Percentiles rank a stretch among this genome's conserved stretches.
These are phyloP conservation scores for Rhizoglyphus robini DNA, from an alignment of 1,140 invertebrate species.

Conservation along the genomic window DNA sequence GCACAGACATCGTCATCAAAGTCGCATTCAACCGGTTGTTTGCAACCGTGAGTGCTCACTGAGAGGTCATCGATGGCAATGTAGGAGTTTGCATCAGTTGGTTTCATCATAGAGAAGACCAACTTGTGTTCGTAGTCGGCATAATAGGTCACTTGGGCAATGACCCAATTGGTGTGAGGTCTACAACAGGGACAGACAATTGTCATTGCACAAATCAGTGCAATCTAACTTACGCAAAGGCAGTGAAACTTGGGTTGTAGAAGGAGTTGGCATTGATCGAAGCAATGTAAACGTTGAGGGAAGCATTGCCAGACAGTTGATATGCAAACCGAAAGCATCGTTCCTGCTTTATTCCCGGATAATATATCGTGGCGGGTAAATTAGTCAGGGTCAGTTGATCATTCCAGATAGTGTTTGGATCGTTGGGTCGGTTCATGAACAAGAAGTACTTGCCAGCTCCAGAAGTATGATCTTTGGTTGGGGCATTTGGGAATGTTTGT, in stretches of 20 bases:
- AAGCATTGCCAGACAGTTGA: neutral
- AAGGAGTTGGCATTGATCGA: neutral
- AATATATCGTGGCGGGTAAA: neutral
- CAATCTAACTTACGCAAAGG: neutral
- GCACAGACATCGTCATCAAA: slow-evolving; percentile 15
- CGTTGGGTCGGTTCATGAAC: slow-evolving; percentile 6
- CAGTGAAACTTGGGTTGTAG: neutral
- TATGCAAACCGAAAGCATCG: neutral
- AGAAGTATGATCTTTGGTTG: slow-evolving; percentile 2
- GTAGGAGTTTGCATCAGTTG: neutral
- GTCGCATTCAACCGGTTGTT: slow-evolving; percentile 8
- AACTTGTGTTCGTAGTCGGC: slow-evolving; percentile 14
- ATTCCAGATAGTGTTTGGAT: neutral
- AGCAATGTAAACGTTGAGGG: neutral
- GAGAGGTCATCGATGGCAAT: neutral
- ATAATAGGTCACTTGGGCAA: neutral
- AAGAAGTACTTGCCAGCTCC: neutral
- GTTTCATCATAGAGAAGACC: slow-evolving; percentile 5
- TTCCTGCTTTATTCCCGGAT: neutral
- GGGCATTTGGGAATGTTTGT: neutral
- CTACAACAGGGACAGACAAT: neutral
- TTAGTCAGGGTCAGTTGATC: neutral
- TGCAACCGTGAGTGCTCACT: neutral
- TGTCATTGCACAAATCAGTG: neutral
- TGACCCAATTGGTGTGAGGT: slow-evolving; percentile 5